A percentile compares a stretch with the other conserved stretches of the same genome.
These are phyloP conservation scores for Lucilia sericata DNA, from an alignment of 1,140 invertebrate species.

Conservation along the genomic window DNA sequence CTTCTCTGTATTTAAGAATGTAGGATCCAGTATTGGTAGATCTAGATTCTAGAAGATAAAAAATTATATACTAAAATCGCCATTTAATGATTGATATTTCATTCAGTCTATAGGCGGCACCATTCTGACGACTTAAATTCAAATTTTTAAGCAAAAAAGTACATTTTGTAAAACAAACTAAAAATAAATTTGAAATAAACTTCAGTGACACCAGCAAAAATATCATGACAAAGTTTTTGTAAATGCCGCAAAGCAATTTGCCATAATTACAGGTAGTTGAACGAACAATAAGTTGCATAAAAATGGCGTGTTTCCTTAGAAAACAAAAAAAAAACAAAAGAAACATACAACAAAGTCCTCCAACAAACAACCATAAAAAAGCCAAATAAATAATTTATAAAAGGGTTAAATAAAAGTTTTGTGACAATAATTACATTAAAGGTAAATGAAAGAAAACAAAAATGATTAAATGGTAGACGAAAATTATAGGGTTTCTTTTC, in stretches of 20 bases:
- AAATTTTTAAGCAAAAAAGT: neutral
- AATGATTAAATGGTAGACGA: conserved; percentile 9
- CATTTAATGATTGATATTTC: too few species aligned
- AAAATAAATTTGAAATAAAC: neutral
- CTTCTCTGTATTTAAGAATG: too few species aligned
- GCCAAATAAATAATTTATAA: neutral
- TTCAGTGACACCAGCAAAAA: conserved; percentile 9
- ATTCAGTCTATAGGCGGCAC: too few species aligned
- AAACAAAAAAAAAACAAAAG: neutral
- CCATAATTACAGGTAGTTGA: conserved; percentile 35
- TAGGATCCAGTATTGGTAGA: too few species aligned
- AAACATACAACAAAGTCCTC: conserved; percentile 20
- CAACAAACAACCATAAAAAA: neutral
- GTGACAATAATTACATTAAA: conserved; percentile 41
- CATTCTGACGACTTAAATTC: neutral
- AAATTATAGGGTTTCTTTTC: conserved; percentile 2
- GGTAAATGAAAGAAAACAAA: neutral
- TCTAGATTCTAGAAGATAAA: too few species aligned
- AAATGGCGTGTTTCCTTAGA: conserved; percentile 33
- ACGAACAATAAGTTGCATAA: conserved; percentile 33
- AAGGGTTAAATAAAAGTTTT: conserved; percentile 17
- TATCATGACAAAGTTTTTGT: conserved; percentile 28
- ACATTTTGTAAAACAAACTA: conserved; percentile 15
- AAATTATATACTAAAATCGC: too few species aligned
- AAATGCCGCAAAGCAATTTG: conserved; percentile 41